Percentiles rank a stretch among this genome's conserved stretches.
Evolutionary conservation across 2,113 vertebrate species (phyloP).

Genomic region (Speoplatyrhinus poulsoni): DNA sequence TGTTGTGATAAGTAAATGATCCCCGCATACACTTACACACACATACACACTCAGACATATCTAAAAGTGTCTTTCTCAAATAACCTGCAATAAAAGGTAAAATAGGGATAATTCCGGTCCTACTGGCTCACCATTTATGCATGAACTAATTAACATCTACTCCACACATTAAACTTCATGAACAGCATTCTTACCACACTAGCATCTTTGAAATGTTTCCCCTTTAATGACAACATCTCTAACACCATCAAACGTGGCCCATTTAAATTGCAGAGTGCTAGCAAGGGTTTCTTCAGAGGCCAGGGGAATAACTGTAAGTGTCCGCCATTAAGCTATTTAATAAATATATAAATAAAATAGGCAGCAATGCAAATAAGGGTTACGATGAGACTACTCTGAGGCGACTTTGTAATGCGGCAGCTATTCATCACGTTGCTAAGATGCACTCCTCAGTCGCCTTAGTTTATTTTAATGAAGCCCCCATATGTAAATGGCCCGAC

Average conservation of each 20-base stretch:
- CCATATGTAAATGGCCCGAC: slow-evolving; percentile 97
- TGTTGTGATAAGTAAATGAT: neutral
- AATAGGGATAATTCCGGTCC: slow-evolving; percentile 7
- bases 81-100: neutral
- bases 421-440: slow-evolving; percentile 97
- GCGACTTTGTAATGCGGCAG: slow-evolving; percentile 88
- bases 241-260: slow-evolving; percentile 63
- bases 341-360: slow-evolving; percentile 76
- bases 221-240: slow-evolving; percentile 64
- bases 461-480: slow-evolving; percentile 99
- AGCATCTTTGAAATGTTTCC: neutral
- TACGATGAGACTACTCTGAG: slow-evolving; percentile 91
- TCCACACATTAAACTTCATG: slow-evolving; percentile 34
- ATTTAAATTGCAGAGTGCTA: slow-evolving; percentile 80
- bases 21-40: neutral
- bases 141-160: slow-evolving; percentile 52
- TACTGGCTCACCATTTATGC: slow-evolving; percentile 34
- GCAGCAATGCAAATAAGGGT: slow-evolving; percentile 94
- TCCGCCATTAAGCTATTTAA: slow-evolving; percentile 79
- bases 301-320: slow-evolving; percentile 79
- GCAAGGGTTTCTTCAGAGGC: slow-evolving; percentile 74
- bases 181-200: slow-evolving; percentile 34
- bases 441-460: slow-evolving; percentile 92
- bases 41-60: neutral
- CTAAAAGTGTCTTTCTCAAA: slow-evolving; percentile 1